These are phyloP conservation scores for Agonopterix heracliana DNA, from an alignment of 2,888 invertebrate species.

Conservation along the genomic window DNA sequence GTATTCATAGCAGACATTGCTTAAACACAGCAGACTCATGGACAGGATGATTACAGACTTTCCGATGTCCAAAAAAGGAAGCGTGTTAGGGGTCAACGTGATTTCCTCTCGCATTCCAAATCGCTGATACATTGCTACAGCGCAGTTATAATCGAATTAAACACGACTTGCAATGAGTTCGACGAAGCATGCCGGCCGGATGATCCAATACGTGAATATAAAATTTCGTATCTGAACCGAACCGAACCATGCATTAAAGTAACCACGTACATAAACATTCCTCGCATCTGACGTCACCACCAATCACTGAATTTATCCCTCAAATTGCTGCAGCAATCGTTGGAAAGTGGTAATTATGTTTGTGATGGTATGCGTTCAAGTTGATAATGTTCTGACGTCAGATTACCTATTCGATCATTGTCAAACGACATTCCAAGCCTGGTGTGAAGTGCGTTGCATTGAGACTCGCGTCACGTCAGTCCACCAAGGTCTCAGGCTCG, in stretches of 20 bases:
- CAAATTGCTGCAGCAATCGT: conserved; percentile 39
- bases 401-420: conserved; percentile 61
- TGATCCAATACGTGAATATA: conserved; percentile 55
- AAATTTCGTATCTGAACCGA: conserved; percentile 42
- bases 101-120: conserved; percentile 68
- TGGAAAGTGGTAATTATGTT: conserved; percentile 48
- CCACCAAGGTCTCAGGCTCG: conserved; percentile 59
- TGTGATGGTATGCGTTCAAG: conserved; percentile 41
- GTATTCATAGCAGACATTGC: conserved; percentile 11
- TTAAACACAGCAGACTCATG: conserved; percentile 20
- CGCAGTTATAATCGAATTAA: conserved; percentile 57
- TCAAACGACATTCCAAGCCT: conserved; percentile 71
- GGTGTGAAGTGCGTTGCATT: conserved; percentile 60
- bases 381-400: conserved; percentile 64
- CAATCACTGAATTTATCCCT: conserved; percentile 46
- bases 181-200: conserved; percentile 48
- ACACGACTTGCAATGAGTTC: conserved; percentile 54
- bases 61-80: conserved; percentile 58
- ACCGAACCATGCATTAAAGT: conserved; percentile 37
- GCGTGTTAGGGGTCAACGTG: conserved; percentile 62
- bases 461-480: conserved; percentile 60
- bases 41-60: conserved; percentile 49
- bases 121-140: conserved; percentile 56
- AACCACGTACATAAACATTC: conserved; percentile 40
- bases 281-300: conserved; percentile 42